These are phyloP conservation scores for Himalopsyche phryganea DNA, from an alignment of 1,140 invertebrate genomes.

Conservation along the genomic window DNA sequence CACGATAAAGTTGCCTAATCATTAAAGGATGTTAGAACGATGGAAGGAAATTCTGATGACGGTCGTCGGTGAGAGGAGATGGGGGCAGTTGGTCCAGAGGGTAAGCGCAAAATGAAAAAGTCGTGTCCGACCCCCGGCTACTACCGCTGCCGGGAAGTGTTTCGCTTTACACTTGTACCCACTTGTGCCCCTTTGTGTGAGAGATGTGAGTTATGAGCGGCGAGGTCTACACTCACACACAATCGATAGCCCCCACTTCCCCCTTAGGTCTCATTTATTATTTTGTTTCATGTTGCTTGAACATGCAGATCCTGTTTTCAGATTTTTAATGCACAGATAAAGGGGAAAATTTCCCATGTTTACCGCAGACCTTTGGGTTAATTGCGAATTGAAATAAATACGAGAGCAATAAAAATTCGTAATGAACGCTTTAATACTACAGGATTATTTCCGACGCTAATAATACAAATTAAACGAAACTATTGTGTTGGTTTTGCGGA, in stretches of 20 bases:
- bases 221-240: constrained; percentile 7
- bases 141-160: constrained; percentile 10
- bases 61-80: background rate
- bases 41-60: background rate
- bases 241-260: constrained; percentile 18
- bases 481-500: no score
- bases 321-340: constrained; percentile 9
- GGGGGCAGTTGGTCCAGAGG: constrained; percentile 1
- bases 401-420: no score
- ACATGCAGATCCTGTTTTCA: background rate
- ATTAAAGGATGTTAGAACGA: background rate
- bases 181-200: background rate
- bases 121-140: constrained; percentile 22
- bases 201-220: constrained; percentile 25
- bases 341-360: constrained; percentile 20
- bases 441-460: no score
- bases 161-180: constrained; percentile 21
- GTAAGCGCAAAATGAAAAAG: constrained; percentile 24
- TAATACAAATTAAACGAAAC: no score
- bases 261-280: constrained; percentile 9
- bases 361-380: constrained; percentile 1
- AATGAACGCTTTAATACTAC: no score
- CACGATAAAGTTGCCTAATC: no score
- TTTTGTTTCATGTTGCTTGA: constrained; percentile 5
- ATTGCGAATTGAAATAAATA: no score